These are phyloP conservation scores for Coracias cyanogaster DNA, from an alignment of 2,797 vertebrate genomes.

Conservation along the genomic window DNA sequence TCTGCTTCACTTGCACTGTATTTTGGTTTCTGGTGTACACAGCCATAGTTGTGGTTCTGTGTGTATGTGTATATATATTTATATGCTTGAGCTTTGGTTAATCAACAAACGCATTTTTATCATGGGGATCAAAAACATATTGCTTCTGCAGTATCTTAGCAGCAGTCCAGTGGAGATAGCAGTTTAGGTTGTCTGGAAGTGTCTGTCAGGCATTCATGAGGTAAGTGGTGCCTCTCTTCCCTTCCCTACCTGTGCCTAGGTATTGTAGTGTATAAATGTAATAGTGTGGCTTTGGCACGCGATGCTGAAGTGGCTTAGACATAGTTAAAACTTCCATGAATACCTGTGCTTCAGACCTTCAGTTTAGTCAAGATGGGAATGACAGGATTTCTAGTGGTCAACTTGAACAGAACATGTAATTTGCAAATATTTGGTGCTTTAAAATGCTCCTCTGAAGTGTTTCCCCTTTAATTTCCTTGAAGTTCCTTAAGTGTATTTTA, in stretches of 20 bases:
- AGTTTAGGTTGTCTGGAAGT: background rate
- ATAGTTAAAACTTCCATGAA: background rate
- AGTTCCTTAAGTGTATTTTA: background rate
- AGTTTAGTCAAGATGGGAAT: background rate
- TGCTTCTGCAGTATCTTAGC: background rate
- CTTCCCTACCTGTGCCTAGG: background rate
- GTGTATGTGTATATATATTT: background rate
- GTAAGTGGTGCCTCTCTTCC: background rate
- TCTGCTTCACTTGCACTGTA: background rate
- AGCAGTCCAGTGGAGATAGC: background rate
- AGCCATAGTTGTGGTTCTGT: background rate
- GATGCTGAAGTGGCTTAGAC: background rate
- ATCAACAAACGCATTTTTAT: background rate
- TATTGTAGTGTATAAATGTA: background rate
- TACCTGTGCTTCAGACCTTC: background rate
- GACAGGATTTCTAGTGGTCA: background rate
- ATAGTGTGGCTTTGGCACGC: background rate
- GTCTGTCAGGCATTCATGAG: background rate
- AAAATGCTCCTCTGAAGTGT: background rate
- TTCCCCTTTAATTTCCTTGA: background rate
- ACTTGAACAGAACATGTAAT: background rate
- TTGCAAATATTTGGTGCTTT: background rate
- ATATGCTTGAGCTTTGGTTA: background rate
- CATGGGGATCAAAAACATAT: background rate
- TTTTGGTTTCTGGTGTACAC: background rate